phyloP scores from a whole-genome alignment of 2,797 vertebrate genomes.

The Serranus cabrilla region DNA sequence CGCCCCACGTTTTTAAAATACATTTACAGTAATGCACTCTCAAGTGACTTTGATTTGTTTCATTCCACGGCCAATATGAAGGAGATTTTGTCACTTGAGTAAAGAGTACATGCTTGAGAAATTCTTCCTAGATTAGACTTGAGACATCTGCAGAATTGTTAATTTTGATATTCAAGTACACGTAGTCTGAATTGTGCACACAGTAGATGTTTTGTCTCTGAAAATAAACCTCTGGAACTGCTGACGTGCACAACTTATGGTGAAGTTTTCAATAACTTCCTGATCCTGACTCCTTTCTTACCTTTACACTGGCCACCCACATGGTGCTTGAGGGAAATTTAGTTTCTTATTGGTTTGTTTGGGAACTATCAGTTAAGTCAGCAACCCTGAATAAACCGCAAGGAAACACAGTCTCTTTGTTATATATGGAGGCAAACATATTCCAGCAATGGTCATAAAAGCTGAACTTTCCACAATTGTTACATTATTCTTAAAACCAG shows the following conservation, averaged over 20 bases:
- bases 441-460: slow-evolving; percentile 18
- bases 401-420: background rate
- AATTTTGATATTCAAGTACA: slow-evolving; percentile 2
- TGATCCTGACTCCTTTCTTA: slow-evolving; percentile 21
- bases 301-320: slow-evolving; percentile 40
- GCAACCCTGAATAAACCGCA: slow-evolving; percentile 8
- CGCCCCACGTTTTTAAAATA: slow-evolving; percentile 27
- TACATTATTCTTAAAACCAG: slow-evolving; percentile 41
- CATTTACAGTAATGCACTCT: slow-evolving; percentile 51
- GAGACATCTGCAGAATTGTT: slow-evolving; percentile 8
- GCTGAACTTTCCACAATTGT: slow-evolving; percentile 16
- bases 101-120: background rate
- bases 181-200: slow-evolving; percentile 1
- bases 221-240: slow-evolving; percentile 13
- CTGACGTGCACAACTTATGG: slow-evolving; percentile 3
- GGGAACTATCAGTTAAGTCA: slow-evolving; percentile 11
- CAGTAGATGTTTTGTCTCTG: slow-evolving; percentile 1
- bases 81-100: slow-evolving; percentile 25
- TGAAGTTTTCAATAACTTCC: slow-evolving; percentile 19
- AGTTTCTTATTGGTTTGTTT: slow-evolving; percentile 22
- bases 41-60: slow-evolving; percentile 36
- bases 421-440: slow-evolving; percentile 4
- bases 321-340: slow-evolving; percentile 19
- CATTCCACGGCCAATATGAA: slow-evolving; percentile 20
- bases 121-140: slow-evolving; percentile 24